These are phyloP conservation scores for Montipora cactus DNA, from an alignment of 64 coral and sea anemone species.

Conservation along the genomic window DNA sequence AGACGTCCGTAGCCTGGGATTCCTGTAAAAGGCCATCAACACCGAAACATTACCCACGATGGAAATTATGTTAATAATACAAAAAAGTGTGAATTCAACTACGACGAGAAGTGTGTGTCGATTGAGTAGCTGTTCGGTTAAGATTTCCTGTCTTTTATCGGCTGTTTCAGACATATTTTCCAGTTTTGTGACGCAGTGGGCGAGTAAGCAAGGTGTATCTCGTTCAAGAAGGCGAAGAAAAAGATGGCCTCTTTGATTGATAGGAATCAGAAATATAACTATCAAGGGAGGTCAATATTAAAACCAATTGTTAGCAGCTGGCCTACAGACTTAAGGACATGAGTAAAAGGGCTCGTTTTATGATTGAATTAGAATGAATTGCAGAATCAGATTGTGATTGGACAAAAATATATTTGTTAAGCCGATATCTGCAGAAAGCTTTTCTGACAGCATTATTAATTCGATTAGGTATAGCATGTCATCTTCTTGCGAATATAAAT, in stretches of 20 bases:
- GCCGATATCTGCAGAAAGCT: too few species aligned
- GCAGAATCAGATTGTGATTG: too few species aligned
- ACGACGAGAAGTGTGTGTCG: not conserved
- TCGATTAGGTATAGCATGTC: too few species aligned
- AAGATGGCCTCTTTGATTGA: not conserved
- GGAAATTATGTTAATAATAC: not conserved
- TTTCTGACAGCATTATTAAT: too few species aligned
- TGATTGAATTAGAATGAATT: too few species aligned
- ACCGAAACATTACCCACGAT: conserved; percentile 1
- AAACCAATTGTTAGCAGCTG: too few species aligned
- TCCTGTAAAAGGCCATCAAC: not conserved
- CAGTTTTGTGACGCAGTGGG: not conserved
- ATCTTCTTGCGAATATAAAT: too few species aligned
- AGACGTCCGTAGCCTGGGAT: not conserved
- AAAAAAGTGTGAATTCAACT: not conserved
- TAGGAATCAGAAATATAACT: too few species aligned
- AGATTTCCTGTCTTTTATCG: not conserved
- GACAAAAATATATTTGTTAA: too few species aligned
- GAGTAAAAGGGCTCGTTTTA: too few species aligned
- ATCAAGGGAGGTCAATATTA: too few species aligned
- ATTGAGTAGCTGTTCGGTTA: not conserved
- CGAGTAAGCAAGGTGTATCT: not conserved
- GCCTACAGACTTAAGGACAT: too few species aligned
- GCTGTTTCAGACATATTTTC: not conserved
- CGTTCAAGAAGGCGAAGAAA: not conserved